phyloP scores from a whole-genome alignment of 2,888 invertebrate genomes.

The Blastobasis lacticolella region DNA sequence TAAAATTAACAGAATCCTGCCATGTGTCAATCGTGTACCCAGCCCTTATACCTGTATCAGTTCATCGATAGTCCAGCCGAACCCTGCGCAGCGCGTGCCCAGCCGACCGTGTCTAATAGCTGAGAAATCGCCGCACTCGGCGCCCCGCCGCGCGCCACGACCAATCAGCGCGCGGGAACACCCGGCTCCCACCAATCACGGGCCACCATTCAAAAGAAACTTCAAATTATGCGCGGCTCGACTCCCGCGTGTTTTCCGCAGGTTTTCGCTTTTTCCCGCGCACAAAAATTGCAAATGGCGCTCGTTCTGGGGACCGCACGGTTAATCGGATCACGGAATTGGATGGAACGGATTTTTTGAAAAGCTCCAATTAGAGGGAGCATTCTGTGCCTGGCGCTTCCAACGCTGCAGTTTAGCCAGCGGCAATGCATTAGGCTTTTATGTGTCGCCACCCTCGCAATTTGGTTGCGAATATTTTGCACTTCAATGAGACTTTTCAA shows the following conservation, averaged over 20 bases:
- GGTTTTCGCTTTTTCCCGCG: conserved; percentile 42
- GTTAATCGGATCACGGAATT: conserved; percentile 53
- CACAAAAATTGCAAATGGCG: conserved; percentile 68
- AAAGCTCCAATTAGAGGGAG: no score
- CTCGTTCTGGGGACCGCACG: conserved; percentile 31
- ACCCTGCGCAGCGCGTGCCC: conserved; percentile 40
- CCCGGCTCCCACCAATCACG: conserved; percentile 49
- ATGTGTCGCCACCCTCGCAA: no score
- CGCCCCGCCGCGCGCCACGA: conserved; percentile 42
- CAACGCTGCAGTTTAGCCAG: no score
- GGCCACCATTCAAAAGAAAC: conserved; percentile 46
- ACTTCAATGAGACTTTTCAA: no score
- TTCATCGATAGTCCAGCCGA: conserved; percentile 13
- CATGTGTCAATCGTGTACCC: no score
- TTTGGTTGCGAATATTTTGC: no score
- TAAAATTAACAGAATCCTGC: no score
- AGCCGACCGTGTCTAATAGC: conserved; percentile 69
- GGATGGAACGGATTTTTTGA: conserved; percentile 10
- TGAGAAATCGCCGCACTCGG: conserved; percentile 58
- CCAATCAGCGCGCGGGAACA: conserved; percentile 44
- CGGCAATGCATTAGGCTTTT: no score
- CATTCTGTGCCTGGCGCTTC: no score
- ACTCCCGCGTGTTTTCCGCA: conserved; percentile 49
- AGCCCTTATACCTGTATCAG: no score
- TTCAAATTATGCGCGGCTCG: conserved; percentile 58